Base-by-base conservation (phyloP, 2,797 vertebrate genomes). In the Manis pentadactyla region DNA sequence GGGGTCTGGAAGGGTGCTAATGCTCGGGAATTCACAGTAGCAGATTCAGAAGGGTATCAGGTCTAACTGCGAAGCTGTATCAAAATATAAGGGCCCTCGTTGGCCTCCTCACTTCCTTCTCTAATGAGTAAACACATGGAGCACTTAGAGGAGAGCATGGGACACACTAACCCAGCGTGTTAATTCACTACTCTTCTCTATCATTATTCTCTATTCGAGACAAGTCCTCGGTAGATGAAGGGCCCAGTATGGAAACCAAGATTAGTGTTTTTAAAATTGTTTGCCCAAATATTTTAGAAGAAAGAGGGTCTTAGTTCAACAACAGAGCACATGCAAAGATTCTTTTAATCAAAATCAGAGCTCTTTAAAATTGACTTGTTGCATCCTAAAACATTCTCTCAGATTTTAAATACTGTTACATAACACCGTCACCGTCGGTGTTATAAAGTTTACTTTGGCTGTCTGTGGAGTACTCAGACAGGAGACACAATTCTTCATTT, bases 251-350 rank as follows among this genome's bases (percentile, higher is more conserved):
- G n/a, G 71, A 74, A 87, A 93, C 9, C 7, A 90, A 86, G 84
- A 89, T 73, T 78, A 61, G 73, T 34, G 17, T 37, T 57, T 85
- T 88, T 31, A 17, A 79, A 71, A 66, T 17, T 79, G 27, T 31
- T 21, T 84, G 37, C 23, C 63, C 51, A 87, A 49, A 69, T 68
- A 87, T 57, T 87, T 63, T 79, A 55, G 61, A 96, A 85, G 37
- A 64, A 93, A 96, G 73, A 55, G 10, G 55, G 15, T 69, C 96
- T 96, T 89, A 81, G 55, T 91, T 96, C 57, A 96, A 79, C 69
- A 74, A 82, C 15, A 69, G 87, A 87, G 83, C 7, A 59, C 37
- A 87, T 3, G 19, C 39, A 87, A 79, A 83, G 78, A 63, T 15
- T 46, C 39, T 61, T 82, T 63, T 71, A 74, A 79, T 34, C n/a